These are phyloP conservation scores for Priocnemis perturbator DNA, from an alignment of 2,888 invertebrate genomes.

Conservation along the genomic window DNA sequence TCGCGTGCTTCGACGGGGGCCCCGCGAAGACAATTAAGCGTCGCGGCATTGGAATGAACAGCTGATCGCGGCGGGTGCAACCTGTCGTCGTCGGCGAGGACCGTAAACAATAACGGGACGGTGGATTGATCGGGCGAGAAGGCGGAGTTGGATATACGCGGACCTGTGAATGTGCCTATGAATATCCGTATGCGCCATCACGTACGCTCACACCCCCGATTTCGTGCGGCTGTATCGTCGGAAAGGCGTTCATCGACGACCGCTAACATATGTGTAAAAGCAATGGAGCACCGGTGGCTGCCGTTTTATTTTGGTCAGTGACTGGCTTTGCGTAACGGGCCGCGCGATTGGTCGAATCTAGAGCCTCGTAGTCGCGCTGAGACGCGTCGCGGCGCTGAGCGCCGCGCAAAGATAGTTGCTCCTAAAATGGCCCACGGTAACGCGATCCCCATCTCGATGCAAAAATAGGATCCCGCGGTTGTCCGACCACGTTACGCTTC, in stretches of 20 bases:
- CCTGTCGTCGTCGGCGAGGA: slow-evolving; percentile 15
- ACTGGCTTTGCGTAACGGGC: slow-evolving; percentile 71
- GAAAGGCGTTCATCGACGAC: too few relatives aligned
- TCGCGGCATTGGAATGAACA: slow-evolving; percentile 18
- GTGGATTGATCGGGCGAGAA: slow-evolving; percentile 1
- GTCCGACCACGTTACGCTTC: slow-evolving; percentile 47
- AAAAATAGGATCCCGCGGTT: slow-evolving; percentile 77
- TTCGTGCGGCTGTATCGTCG: too few relatives aligned
- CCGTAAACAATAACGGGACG: slow-evolving; percentile 29
- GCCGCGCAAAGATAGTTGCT: slow-evolving; percentile 77
- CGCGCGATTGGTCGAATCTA: slow-evolving; percentile 56
- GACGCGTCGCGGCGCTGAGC: slow-evolving; percentile 62
- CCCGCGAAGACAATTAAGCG: neutral
- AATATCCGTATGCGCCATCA: neutral
- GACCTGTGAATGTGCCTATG: too few relatives aligned
- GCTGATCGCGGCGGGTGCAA: slow-evolving; percentile 40
- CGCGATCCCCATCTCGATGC: slow-evolving; percentile 76
- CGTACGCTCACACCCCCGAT: neutral
- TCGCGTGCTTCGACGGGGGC: too few relatives aligned
- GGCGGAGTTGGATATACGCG: slow-evolving; percentile 24
- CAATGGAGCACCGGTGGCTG: slow-evolving; percentile 25
- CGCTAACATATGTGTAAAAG: slow-evolving; percentile 11
- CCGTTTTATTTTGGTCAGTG: slow-evolving; percentile 72
- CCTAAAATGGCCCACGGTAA: slow-evolving; percentile 82
- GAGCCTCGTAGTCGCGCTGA: slow-evolving; percentile 45